Evolutionary conservation across 37 sponge, comb jelly and placozoan genomes (phyloP).

Genomic region (Halichondria panicea): DNA sequence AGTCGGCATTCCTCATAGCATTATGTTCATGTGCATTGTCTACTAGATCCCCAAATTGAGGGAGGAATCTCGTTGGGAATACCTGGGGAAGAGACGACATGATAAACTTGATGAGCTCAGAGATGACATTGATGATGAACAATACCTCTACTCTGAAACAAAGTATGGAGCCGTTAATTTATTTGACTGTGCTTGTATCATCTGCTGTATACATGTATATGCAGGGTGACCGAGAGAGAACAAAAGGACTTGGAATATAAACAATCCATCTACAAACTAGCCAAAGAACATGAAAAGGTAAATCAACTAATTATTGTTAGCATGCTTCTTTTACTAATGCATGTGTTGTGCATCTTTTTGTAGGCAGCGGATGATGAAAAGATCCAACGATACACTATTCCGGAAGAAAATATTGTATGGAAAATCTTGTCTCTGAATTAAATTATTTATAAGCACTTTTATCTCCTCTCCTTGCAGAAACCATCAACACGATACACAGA

Average conservation of each 20-base stretch:
- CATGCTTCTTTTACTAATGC: not conserved
- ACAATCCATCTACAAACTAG: conserved; percentile 58
- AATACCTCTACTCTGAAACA: conserved; percentile 74
- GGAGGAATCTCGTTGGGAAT: conserved; percentile 79
- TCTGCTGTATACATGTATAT: conserved; percentile 5
- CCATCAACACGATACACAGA: conserved; percentile 58
- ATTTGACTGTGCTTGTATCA: conserved; percentile 2
- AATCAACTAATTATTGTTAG: not conserved
- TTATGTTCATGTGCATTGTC: not conserved
- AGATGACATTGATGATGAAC: conserved; percentile 93
- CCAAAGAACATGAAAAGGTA: conserved; percentile 78
- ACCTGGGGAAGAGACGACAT: conserved; percentile 77
- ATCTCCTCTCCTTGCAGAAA: conserved; percentile 43
- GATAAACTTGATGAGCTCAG: conserved; percentile 90
- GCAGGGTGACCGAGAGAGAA: conserved; percentile 65
- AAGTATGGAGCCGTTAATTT: too few species aligned
- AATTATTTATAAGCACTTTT: not conserved
- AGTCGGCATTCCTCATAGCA: too few species aligned
- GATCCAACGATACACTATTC: conserved; percentile 84
- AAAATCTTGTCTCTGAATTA: not conserved
- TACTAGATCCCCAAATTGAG: conserved; percentile 83
- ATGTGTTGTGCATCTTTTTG: not conserved
- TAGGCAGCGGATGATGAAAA: conserved; percentile 88
- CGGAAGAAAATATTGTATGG: conserved; percentile 69
- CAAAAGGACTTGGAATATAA: conserved; percentile 46